phyloP scores from a whole-genome alignment of 2,113 vertebrate species.

The Sisor rabdophorus region DNA sequence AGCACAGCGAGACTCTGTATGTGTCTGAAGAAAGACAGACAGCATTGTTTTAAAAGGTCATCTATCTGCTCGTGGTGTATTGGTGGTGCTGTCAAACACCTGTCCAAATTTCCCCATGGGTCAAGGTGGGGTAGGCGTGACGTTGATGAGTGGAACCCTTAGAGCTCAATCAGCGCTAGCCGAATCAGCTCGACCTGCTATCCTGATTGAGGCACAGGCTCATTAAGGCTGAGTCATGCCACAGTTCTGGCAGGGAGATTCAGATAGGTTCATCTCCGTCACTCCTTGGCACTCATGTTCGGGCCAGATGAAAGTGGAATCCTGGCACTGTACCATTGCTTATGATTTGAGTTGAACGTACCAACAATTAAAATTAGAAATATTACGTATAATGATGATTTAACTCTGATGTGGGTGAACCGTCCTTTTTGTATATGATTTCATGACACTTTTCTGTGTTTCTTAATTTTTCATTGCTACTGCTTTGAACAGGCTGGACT shows the following conservation, averaged over 20 bases:
- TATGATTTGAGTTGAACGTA: slow-evolving; percentile 7
- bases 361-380: slow-evolving; percentile 25
- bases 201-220: neutral
- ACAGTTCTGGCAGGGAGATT: neutral
- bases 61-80: neutral
- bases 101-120: neutral
- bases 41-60: neutral
- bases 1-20: neutral
- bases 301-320: slow-evolving; percentile 20
- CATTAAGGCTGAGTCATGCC: neutral
- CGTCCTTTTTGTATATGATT: neutral
- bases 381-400: slow-evolving; percentile 19
- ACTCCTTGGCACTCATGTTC: neutral
- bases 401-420: neutral
- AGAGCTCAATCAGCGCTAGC: too few species aligned
- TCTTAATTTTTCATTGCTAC: neutral
- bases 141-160: neutral
- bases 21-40: neutral
- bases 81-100: too few species aligned
- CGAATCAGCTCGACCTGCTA: too few species aligned
- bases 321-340: slow-evolving; percentile 4
- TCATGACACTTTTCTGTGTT: neutral
- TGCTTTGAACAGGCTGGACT: neutral
- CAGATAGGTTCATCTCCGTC: neutral
- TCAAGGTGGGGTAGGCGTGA: neutral